Percentiles rank a stretch among this genome's conserved stretches.
phyloP scores from a whole-genome alignment of 2,888 invertebrate species.

The Dusona sp. region DNA sequence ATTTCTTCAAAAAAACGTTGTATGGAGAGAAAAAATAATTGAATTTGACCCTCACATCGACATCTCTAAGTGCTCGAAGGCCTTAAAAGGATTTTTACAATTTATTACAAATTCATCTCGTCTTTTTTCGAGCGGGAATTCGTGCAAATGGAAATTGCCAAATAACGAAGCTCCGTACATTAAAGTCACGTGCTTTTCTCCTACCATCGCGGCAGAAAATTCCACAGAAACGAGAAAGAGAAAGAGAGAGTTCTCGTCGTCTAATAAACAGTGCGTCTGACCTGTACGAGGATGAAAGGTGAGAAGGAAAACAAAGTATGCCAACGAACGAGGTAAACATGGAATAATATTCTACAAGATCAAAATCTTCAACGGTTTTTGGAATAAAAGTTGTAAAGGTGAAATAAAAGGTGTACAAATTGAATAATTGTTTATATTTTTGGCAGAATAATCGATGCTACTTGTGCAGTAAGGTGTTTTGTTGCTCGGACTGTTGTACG shows the following conservation, averaged over 20 bases:
- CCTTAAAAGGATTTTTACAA: too few species aligned
- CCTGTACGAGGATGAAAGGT: background rate
- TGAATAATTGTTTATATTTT: conserved; percentile 46
- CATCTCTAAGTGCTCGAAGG: too few species aligned
- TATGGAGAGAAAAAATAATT: too few species aligned
- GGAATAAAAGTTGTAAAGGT: background rate
- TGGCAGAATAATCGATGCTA: conserved; percentile 76
- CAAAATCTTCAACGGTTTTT: background rate
- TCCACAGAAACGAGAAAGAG: conserved; percentile 6
- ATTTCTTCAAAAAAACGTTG: too few species aligned
- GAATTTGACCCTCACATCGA: too few species aligned
- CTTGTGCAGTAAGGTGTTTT: conserved; percentile 78
- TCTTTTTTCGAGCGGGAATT: background rate
- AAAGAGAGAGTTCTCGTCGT: background rate
- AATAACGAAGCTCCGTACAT: background rate
- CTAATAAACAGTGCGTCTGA: conserved; percentile 27
- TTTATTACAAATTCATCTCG: background rate
- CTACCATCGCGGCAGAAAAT: background rate
- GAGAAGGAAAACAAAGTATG: conserved; percentile 46
- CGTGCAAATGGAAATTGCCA: conserved; percentile 35
- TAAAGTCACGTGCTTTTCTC: conserved; percentile 27
- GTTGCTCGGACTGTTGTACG: conserved; percentile 77
- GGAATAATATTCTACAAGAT: conserved; percentile 27
- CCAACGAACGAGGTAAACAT: conserved; percentile 59
- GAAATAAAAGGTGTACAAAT: background rate